A percentile compares a stretch with the other conserved stretches of the same genome.
Evolutionary conservation across 2,113 vertebrate species (phyloP).

Genomic region (Gadus chalcogrammus): DNA sequence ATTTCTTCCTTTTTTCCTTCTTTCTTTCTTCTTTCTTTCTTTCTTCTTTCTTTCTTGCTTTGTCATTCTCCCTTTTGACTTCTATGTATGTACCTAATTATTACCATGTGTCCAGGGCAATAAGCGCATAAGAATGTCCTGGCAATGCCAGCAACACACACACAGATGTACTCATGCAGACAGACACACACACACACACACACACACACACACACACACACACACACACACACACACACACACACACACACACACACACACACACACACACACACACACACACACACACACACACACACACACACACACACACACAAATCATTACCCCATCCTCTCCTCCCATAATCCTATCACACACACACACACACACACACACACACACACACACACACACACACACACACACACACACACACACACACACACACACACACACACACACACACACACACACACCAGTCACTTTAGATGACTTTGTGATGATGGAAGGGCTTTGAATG

Average conservation of each 20-base stretch:
- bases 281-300: no score
- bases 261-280: no score
- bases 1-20: not conserved
- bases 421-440: no score
- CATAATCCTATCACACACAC: not conserved
- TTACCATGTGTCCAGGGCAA: constrained; percentile 71
- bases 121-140: constrained; percentile 56
- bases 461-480: not conserved
- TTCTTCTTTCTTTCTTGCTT: constrained; percentile 22
- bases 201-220: no score
- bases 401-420: no score
- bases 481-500: no score
- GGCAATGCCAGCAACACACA: constrained; percentile 37
- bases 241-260: no score
- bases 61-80: constrained; percentile 17
- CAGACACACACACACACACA: no score
- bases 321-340: not conserved
- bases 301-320: no score
- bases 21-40: constrained; percentile 17
- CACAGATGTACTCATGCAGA: not conserved
- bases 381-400: no score
- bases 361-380: no score
- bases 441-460: not conserved
- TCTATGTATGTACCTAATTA: constrained; percentile 62
- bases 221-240: no score